Percentiles rank a stretch among this genome's conserved stretches.
Evolutionary conservation across 2,888 invertebrate species (phyloP).

Genomic region (Deilephila porcellus): DNA sequence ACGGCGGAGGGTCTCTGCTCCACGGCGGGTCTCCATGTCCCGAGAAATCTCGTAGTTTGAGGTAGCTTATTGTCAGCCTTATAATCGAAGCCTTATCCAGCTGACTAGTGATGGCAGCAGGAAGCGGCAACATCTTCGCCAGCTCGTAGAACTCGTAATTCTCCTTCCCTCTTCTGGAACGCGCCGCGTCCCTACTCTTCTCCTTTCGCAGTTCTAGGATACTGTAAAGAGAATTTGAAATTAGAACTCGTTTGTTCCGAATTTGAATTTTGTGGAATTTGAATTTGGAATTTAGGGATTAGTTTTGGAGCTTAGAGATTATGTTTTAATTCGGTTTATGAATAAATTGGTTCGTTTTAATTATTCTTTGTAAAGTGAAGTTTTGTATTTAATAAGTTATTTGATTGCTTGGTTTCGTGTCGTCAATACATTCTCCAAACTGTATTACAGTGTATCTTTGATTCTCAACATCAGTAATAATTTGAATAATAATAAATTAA

Average conservation of each 20-base stretch:
- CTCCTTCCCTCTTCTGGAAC: slow-evolving; percentile 96
- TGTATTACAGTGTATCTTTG: too few relatives aligned
- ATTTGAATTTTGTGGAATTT: background rate
- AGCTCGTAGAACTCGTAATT: slow-evolving; percentile 98
- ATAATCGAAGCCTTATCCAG: slow-evolving; percentile 98
- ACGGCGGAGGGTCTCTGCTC: slow-evolving; percentile 92
- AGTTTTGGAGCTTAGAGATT: too few relatives aligned
- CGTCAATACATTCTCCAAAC: too few relatives aligned
- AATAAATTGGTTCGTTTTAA: too few relatives aligned
- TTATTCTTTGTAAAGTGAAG: too few relatives aligned
- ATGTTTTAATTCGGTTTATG: too few relatives aligned
- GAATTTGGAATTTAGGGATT: background rate
- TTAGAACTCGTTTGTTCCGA: slow-evolving; percentile 45
- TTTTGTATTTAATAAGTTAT: too few relatives aligned
- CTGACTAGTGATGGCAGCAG: slow-evolving; percentile 96
- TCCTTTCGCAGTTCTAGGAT: slow-evolving; percentile 97
- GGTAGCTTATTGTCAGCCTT: slow-evolving; percentile 97
- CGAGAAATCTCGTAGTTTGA: slow-evolving; percentile 97
- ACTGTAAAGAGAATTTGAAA: slow-evolving; percentile 85
- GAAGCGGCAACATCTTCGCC: slow-evolving; percentile 96
- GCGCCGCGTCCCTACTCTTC: slow-evolving; percentile 96
- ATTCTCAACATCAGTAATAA: too few relatives aligned
- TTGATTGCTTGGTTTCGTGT: too few relatives aligned
- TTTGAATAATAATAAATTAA: too few relatives aligned
- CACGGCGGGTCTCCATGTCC: slow-evolving; percentile 98